These are phyloP conservation scores for Nematostella vectensis DNA, from an alignment of 92 coral and sea anemone genomes.

Conservation along the genomic window DNA sequence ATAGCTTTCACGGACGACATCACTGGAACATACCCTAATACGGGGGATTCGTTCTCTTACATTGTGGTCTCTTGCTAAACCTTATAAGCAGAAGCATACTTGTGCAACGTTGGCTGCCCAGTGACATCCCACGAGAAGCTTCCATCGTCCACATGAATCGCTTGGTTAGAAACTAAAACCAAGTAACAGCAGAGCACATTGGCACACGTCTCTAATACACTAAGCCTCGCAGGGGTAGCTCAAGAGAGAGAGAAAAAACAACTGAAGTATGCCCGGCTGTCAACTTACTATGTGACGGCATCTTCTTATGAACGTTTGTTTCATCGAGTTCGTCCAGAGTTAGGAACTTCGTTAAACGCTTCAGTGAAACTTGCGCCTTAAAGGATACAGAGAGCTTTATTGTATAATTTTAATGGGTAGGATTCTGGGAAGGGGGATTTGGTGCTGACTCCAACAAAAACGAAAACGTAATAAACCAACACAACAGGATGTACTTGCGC, in stretches of 20 bases:
- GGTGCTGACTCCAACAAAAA: too few species aligned
- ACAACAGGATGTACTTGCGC: too few species aligned
- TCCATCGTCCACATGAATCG: slow-evolving; percentile 77
- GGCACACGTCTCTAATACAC: too few species aligned
- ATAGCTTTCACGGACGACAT: too few species aligned
- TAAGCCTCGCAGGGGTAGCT: too few species aligned
- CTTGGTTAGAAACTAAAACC: slow-evolving; percentile 43
- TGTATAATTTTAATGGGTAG: too few species aligned
- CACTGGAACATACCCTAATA: too few species aligned
- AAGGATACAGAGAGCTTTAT: too few species aligned
- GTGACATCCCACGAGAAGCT: slow-evolving; percentile 74
- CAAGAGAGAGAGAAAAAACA: too few species aligned
- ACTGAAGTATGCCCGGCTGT: too few species aligned
- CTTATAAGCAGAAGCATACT: slow-evolving; percentile 27
- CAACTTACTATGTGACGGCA: slow-evolving; percentile 61
- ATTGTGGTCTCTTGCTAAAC: not conserved
- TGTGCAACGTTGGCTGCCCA: slow-evolving; percentile 48
- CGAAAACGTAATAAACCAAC: too few species aligned
- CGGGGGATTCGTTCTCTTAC: not conserved
- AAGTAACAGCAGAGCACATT: not conserved
- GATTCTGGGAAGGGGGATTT: too few species aligned
- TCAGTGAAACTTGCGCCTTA: slow-evolving; percentile 68
- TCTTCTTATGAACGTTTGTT: slow-evolving; percentile 45
- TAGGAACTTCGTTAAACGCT: slow-evolving; percentile 54
- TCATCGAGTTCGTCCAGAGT: slow-evolving; percentile 67